Base-by-base conservation (phyloP, 2,113 vertebrate genomes). In the Calidris pygmaea region DNA sequence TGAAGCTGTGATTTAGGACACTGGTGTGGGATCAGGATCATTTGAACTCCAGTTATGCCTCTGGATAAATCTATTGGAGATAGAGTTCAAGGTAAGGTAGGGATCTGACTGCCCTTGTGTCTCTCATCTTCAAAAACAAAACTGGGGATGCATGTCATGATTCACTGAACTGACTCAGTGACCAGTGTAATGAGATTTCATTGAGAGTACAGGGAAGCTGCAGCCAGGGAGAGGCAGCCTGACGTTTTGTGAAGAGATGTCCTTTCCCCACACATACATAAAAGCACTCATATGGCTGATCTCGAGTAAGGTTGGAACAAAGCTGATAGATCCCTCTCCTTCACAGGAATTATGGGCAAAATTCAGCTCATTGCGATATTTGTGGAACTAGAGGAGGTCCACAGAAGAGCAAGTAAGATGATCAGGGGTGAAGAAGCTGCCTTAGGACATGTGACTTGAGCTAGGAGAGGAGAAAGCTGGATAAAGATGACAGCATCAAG, bases 161-260 rank as follows among this genome's bases (percentile, higher is more conserved):
- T 58, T 89, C 75, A 83, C 45, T 90, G 87, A 91, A 45, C 81
- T 56, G 77, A 56, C 35, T 93, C 85, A 21, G 77, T 93, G 93
- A 73, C 87, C 84, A 56, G 48, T 16, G 58, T 85, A 66, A 85
- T 85, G 70, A 60, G 81, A 85, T 96, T 82, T 89, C 60, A 35
- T 37, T 66, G 58, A 60, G 74, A 73, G 66, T 20, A 60, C 35
- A 82, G 58, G 0, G 0, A 56, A 30, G 72, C 66, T 91, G 56
- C 37, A 77, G 73, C 68, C 72, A 41, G 17, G 30, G 50, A 92
- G 41, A 77, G 19, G 37, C 71, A 92, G 68, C 56, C 62, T 85
- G 52, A 34, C 39, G 12, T 59, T 76, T 67, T 39, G 74, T 60
- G 55, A 63, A 55, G 76, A 86, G 26, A 32, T 87, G 43, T 81